Conservation (phyloP, 2,113 vertebrate species). For the Reinhardtius hippoglossoides region DNA sequence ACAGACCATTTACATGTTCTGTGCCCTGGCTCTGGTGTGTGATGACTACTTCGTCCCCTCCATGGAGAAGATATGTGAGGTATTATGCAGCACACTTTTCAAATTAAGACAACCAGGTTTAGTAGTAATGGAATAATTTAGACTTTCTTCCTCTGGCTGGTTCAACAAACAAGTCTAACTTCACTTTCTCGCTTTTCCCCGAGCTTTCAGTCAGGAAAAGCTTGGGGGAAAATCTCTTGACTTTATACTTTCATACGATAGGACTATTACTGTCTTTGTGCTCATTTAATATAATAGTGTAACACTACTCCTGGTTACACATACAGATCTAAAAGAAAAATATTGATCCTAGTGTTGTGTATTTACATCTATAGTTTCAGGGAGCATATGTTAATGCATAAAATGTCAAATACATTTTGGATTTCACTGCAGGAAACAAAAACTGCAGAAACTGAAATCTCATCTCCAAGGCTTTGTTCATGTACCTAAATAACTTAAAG, state of each 20-base stretch:
- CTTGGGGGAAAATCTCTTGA: too few species aligned
- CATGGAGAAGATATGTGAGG: constrained; percentile 95
- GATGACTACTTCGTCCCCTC: constrained; percentile 98
- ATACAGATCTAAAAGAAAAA: not conserved
- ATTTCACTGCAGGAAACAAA: not conserved
- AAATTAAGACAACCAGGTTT: not conserved
- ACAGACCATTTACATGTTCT: constrained; percentile 97
- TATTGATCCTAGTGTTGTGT: too few species aligned
- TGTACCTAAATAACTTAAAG: not conserved
- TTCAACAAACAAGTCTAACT: not conserved
- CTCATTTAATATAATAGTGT: not conserved
- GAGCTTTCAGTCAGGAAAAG: not conserved
- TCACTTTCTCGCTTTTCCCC: not conserved
- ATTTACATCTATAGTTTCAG: too few species aligned
- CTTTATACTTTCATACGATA: not conserved
- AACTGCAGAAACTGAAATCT: not conserved
- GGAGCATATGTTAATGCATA: too few species aligned
- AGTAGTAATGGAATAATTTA: not conserved
- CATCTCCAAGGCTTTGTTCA: not conserved
- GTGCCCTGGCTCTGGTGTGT: constrained; percentile 92
- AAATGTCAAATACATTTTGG: too few species aligned
- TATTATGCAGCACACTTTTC: constrained; percentile 57
- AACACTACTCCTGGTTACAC: not conserved
- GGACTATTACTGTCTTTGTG: not conserved
- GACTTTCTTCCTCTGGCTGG: not conserved